Evolutionary conservation across 2,888 invertebrate genomes (phyloP), one percentile per base, ranked within the genome.

Genomic region (Uloborus plumipes): DNA sequence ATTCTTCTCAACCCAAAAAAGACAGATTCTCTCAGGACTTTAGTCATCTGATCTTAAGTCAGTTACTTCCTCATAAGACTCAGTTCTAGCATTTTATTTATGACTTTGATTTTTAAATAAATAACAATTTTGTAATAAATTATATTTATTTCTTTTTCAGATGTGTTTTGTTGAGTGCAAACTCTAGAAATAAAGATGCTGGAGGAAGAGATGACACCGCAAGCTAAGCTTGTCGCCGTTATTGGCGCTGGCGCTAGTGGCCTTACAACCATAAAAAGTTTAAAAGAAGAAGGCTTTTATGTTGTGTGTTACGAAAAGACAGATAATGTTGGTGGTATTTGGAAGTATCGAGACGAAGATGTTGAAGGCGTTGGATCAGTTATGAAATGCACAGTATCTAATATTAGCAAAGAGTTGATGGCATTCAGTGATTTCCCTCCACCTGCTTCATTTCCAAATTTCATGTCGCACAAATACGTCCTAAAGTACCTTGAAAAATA

Each of bases 231-330:
- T 16, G 65, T 84, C 11, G 84, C 80, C 26, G 86, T 89, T n/a
- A 87, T 90, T 31, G 90, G 90, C 6, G 89, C 89, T 39, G 90
- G 90, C 11, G 87, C 88, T 14, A 88, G 89, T 72, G 90, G 90
- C 7, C 85, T 90, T 26, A 86, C 88, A n/a, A 87, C 89, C 0
- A 87, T 89, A 47, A 89, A 89, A 85, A 86, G 87, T 47, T 88
- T 88, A 26, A 78, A 88, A 53, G 88, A 89, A 58, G 88, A 89
- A 83, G 88, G 87, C 6, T 85, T 88, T n/a, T 87, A 87, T n/a
- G 88, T 88, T 1, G 87, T 88, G 4, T 88, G 89, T 74, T 89
- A 87, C 84, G 89, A 89, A 70, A 87, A 86, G 69, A 87, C 87
- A 0, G 85, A 86, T 20, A 86, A 88, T 66, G 86, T 88, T 51